Conservation (phyloP, 2,888 invertebrate genomes). For the Spodoptera picta region DNA sequence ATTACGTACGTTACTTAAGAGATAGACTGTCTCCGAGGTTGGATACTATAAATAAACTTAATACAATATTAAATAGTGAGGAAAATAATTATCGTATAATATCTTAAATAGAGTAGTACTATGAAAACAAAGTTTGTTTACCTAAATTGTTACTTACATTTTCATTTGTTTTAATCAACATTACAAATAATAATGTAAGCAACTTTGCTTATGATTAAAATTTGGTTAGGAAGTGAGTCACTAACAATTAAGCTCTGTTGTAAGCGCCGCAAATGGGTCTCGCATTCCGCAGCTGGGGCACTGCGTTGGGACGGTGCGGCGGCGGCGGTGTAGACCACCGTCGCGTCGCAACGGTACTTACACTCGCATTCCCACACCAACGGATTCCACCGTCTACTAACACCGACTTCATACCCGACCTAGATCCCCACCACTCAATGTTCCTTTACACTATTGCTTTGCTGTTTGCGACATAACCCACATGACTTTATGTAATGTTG, state of each 20-base stretch:
- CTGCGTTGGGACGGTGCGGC: conserved; percentile 44
- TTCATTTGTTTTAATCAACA: too few relatives aligned
- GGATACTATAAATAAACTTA: conserved; percentile 36
- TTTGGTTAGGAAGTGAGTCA: conserved; percentile 79
- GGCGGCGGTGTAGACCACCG: conserved; percentile 66
- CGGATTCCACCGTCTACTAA: conserved; percentile 78
- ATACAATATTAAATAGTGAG: too few relatives aligned
- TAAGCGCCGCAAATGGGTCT: conserved; percentile 82
- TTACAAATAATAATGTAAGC: conserved; percentile 6
- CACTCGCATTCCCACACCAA: conserved; percentile 85
- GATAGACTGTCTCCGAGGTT: conserved; percentile 51
- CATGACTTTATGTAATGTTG: conserved; percentile 36
- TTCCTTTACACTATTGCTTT: conserved; percentile 43
- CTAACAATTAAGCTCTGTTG: conserved; percentile 70
- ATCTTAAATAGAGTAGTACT: too few relatives aligned
- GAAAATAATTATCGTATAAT: too few relatives aligned
- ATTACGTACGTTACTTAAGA: conserved; percentile 59
- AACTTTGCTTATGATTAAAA: conserved; percentile 61
- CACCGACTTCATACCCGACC: conserved; percentile 71
- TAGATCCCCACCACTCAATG: conserved; percentile 71
- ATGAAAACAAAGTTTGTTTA: too few relatives aligned
- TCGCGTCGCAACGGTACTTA: conserved; percentile 85
- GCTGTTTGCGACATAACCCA: conserved; percentile 29
- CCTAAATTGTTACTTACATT: too few relatives aligned
- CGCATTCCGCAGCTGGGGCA: conserved; percentile 80